Conservation (phyloP, 2,797 vertebrate genomes). For the Numenius phaeopus region DNA sequence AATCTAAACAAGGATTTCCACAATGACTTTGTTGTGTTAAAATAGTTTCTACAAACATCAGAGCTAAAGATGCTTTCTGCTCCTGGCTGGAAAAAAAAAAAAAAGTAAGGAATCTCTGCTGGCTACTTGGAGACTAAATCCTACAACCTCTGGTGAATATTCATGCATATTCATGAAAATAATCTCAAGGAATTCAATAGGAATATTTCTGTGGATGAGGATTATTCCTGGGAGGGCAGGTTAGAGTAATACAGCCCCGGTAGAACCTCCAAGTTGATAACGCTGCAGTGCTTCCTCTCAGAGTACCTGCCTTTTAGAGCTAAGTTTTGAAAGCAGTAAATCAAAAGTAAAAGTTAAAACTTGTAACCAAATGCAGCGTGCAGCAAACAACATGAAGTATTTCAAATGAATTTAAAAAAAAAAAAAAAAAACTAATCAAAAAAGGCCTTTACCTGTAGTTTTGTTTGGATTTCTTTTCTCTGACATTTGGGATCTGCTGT, state of each 20-base stretch:
- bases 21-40: background rate
- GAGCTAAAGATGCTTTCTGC: background rate
- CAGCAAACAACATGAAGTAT: background rate
- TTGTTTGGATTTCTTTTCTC: background rate
- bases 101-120: background rate
- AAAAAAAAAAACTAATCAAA: background rate
- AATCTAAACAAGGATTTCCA: background rate
- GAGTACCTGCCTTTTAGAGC: background rate
- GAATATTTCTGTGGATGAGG: background rate
- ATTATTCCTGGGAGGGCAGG: background rate
- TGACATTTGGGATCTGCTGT: background rate
- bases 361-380: background rate
- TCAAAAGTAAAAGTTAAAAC: constrained; percentile 18
- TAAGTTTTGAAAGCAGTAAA: constrained; percentile 28
- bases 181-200: background rate
- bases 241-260: background rate
- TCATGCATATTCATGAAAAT: background rate
- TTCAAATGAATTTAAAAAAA: background rate
- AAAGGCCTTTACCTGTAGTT: background rate
- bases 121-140: background rate
- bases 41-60: background rate
- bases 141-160: background rate
- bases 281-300: background rate
- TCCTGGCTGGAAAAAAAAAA: background rate
- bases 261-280: background rate